A percentile compares a stretch with the other conserved stretches of the same genome.
phyloP scores from a whole-genome alignment of 2,888 invertebrate genomes.

The Aphrophora alni region DNA sequence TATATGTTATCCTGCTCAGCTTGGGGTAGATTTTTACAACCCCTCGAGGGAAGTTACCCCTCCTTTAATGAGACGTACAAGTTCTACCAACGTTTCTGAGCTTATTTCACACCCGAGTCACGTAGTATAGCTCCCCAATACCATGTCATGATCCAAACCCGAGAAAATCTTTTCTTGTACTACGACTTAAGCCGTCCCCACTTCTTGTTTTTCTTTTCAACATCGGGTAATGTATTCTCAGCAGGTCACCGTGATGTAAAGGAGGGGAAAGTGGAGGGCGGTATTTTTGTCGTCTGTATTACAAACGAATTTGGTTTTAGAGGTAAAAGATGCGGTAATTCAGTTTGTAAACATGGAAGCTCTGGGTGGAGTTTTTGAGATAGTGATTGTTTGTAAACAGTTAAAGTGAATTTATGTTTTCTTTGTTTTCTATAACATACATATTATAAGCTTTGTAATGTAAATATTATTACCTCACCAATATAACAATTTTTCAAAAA shows the following conservation, averaged over 20 bases:
- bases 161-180: background rate
- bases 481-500: too few species aligned
- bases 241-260: background rate
- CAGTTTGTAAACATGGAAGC: too few species aligned
- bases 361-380: too few species aligned
- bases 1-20: background rate
- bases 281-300: too few species aligned
- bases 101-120: background rate
- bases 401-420: too few species aligned
- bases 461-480: too few species aligned
- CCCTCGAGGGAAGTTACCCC: background rate
- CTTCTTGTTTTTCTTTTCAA: background rate
- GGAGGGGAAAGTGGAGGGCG: too few species aligned
- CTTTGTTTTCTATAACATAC: too few species aligned
- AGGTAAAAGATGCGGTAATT: too few species aligned
- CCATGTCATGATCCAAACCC: background rate
- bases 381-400: too few species aligned
- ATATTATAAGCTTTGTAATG: too few species aligned
- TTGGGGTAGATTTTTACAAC: background rate
- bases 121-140: background rate
- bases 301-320: too few species aligned
- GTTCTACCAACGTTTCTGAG: background rate
- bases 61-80: background rate
- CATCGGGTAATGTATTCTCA: background rate
- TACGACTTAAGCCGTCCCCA: background rate